phyloP scores from a whole-genome alignment of 2,113 vertebrate species.

The Rhadina sibilatrix region DNA sequence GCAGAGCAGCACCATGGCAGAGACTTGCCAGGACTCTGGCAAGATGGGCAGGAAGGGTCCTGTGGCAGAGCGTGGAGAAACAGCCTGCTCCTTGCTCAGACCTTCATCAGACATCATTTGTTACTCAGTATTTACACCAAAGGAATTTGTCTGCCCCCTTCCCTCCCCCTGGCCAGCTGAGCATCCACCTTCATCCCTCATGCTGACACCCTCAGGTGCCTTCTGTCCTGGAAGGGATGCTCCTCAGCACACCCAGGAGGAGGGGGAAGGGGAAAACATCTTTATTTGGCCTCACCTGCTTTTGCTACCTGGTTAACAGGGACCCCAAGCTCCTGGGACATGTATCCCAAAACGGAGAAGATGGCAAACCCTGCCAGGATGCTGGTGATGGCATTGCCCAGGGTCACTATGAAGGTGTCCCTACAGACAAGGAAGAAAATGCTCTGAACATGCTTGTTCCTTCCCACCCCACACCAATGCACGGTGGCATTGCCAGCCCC shows the following conservation, averaged over 20 bases:
- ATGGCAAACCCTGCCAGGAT: conserved; percentile 84
- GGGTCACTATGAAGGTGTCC: conserved; percentile 83
- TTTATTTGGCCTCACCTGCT: conserved; percentile 70
- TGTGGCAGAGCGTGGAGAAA: background rate
- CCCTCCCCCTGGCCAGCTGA: background rate
- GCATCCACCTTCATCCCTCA: background rate
- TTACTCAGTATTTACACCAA: background rate
- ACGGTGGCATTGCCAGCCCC: background rate
- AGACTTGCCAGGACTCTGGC: background rate
- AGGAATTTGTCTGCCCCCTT: background rate
- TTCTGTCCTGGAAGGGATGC: background rate
- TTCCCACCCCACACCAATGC: background rate
- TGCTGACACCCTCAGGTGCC: background rate
- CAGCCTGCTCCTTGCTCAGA: background rate
- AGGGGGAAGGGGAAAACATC: background rate
- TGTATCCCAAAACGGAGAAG: conserved; percentile 83
- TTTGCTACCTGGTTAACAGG: conserved; percentile 82
- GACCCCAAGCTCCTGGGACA: conserved; percentile 82
- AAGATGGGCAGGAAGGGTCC: background rate
- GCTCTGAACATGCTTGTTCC: background rate
- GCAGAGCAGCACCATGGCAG: background rate
- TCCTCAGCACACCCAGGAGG: background rate
- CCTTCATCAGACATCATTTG: background rate
- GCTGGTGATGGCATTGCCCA: conserved; percentile 83
- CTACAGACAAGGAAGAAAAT: conserved; percentile 28